A percentile compares a stretch with the other conserved stretches of the same genome.
Conservation (phyloP, 2,113 vertebrate genomes). For the Cromileptes altivelis region DNA sequence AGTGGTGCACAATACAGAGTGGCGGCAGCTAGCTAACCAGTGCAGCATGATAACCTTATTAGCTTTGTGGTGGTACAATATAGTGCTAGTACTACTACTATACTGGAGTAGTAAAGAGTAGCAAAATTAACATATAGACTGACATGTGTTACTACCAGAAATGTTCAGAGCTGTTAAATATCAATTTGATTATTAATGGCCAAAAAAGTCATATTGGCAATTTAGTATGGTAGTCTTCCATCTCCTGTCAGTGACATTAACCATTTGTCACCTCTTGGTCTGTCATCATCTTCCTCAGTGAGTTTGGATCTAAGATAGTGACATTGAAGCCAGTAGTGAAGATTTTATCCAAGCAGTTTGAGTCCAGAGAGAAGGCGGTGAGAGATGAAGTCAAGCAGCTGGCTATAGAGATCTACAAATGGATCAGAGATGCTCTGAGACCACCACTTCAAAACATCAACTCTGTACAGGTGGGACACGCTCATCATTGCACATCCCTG, state of each 20-base stretch:
- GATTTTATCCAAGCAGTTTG: slow-evolving; percentile 96
- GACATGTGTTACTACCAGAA: no score
- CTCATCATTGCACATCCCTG: not conserved
- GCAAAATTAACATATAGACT: no score
- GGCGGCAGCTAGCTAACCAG: no score
- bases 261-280: not conserved
- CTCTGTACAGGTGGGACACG: slow-evolving; percentile 91
- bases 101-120: no score
- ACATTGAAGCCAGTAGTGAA: slow-evolving; percentile 97
- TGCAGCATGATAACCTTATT: no score
- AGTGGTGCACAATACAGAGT: no score
- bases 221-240: not conserved
- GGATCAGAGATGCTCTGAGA: slow-evolving; percentile 96
- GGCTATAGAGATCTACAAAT: slow-evolving; percentile 95
- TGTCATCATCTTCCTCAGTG: slow-evolving; percentile 81
- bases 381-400: slow-evolving; percentile 96
- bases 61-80: no score
- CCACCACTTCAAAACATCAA: slow-evolving; percentile 94
- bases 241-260: not conserved
- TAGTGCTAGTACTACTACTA: no score
- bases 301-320: slow-evolving; percentile 99
- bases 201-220: not conserved
- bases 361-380: slow-evolving; percentile 98
- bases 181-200: not conserved
- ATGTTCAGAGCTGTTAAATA: not conserved